Evolutionary conservation across 1,140 invertebrate species (phyloP).

Genomic region (Dendrolimus kikuchii): DNA sequence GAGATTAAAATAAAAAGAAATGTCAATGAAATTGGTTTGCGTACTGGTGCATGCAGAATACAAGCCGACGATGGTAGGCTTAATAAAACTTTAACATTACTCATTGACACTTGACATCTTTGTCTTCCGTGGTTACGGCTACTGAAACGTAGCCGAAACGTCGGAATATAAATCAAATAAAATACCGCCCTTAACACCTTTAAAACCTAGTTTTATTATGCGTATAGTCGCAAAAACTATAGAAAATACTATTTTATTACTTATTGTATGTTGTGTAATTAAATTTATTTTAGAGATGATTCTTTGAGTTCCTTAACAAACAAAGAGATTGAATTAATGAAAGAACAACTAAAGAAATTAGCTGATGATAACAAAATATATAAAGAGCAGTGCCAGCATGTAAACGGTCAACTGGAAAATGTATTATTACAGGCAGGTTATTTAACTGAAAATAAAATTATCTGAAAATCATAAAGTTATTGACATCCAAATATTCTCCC

Average conservation of each 20-base stretch:
- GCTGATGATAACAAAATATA: constrained; percentile 35
- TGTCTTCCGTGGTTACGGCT: too few species aligned
- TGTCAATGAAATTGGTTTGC: too few species aligned
- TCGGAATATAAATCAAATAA: too few species aligned
- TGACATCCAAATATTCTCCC: constrained; percentile 3
- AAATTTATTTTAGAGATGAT: constrained; percentile 34
- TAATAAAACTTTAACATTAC: too few species aligned
- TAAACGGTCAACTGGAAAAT: constrained; percentile 34
- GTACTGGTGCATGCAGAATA: too few species aligned
- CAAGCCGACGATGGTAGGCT: too few species aligned
- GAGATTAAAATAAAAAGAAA: too few species aligned
- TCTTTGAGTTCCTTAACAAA: constrained; percentile 22
- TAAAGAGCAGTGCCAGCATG: constrained; percentile 35
- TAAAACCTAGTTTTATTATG: constrained; percentile 1
- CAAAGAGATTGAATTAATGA: constrained; percentile 35
- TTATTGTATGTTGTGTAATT: constrained; percentile 8
- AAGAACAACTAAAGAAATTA: constrained; percentile 30
- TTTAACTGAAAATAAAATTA: constrained; percentile 1
- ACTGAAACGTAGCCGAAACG: too few species aligned
- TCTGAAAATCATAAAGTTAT: not conserved
- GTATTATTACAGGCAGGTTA: constrained; percentile 24
- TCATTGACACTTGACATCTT: too few species aligned
- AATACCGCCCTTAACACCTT: too few species aligned
- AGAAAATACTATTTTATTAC: constrained; percentile 1
- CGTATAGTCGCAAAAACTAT: not conserved